Conservation (phyloP, 64 coral and sea anemone genomes). For the Montipora capricornis region DNA sequence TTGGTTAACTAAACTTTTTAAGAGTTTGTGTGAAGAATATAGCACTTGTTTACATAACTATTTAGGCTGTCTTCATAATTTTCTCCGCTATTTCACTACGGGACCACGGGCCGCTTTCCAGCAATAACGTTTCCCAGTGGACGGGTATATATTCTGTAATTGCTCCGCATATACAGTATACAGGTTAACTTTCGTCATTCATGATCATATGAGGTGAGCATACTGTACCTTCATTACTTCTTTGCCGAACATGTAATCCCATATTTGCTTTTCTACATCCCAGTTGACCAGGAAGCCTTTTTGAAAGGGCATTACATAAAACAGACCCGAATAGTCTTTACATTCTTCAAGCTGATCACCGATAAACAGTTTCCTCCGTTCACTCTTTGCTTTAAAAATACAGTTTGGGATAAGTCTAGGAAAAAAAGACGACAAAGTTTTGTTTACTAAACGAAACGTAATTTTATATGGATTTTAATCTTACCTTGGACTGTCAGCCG, state of each 20-base stretch:
- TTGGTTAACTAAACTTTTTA: no score
- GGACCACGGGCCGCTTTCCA: no score
- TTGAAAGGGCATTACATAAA: slow-evolving; percentile 91
- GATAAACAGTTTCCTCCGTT: slow-evolving; percentile 89
- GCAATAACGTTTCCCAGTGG: no score
- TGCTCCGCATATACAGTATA: no score
- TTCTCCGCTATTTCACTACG: no score
- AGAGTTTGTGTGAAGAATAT: no score
- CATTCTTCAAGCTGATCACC: slow-evolving; percentile 95
- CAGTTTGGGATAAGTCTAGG: slow-evolving; percentile 90
- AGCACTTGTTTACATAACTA: no score
- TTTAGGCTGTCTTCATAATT: no score
- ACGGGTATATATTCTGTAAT: no score
- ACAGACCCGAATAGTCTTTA: slow-evolving; percentile 96
- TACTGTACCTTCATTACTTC: slow-evolving; percentile 83
- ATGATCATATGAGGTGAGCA: neutral
- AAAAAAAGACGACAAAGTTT: neutral
- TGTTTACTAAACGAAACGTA: neutral
- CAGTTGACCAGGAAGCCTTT: slow-evolving; percentile 98
- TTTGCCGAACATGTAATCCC: slow-evolving; percentile 99
- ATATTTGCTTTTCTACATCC: slow-evolving; percentile 97
- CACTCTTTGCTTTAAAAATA: slow-evolving; percentile 98
- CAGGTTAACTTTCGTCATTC: no score
- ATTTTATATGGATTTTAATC: neutral
- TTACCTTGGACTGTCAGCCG: slow-evolving; percentile 85